phyloP scores from a whole-genome alignment of 2,797 vertebrate genomes.

The Caiman crocodilus region DNA sequence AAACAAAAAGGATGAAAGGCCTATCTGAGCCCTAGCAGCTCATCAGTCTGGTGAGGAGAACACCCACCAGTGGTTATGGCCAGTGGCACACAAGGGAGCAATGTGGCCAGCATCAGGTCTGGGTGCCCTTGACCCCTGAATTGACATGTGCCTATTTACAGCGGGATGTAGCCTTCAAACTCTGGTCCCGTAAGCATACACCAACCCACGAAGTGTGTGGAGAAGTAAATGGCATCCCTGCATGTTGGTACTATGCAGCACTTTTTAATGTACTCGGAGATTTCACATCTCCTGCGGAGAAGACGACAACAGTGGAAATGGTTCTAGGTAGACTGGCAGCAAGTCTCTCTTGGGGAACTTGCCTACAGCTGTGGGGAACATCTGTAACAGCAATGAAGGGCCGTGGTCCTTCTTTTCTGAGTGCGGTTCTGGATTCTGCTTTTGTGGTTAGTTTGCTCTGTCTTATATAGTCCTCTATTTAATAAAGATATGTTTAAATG shows the following conservation, averaged over 20 bases:
- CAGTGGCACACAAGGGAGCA: too few species aligned
- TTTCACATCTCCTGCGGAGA: not conserved
- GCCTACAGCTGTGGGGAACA: not conserved
- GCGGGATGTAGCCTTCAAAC: too few species aligned
- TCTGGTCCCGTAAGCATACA: too few species aligned
- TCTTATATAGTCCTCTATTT: not conserved
- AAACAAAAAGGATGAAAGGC: too few species aligned
- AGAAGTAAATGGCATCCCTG: not conserved
- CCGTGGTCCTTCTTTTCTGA: not conserved
- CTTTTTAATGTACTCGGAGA: not conserved
- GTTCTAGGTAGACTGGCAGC: not conserved
- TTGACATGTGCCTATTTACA: too few species aligned
- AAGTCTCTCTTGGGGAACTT: not conserved
- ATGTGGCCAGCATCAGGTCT: too few species aligned
- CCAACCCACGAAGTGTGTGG: too few species aligned
- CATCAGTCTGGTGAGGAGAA: too few species aligned
- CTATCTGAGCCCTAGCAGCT: too few species aligned
- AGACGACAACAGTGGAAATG: not conserved
- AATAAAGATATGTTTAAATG: not conserved
- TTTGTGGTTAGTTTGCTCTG: not conserved
- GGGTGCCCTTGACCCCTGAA: too few species aligned
- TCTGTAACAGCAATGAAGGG: not conserved
- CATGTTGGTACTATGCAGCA: not conserved
- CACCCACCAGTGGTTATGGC: too few species aligned
- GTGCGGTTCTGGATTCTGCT: not conserved